Base-by-base conservation (phyloP, 2,888 invertebrate species). In the Eupithecia subfuscata region DNA sequence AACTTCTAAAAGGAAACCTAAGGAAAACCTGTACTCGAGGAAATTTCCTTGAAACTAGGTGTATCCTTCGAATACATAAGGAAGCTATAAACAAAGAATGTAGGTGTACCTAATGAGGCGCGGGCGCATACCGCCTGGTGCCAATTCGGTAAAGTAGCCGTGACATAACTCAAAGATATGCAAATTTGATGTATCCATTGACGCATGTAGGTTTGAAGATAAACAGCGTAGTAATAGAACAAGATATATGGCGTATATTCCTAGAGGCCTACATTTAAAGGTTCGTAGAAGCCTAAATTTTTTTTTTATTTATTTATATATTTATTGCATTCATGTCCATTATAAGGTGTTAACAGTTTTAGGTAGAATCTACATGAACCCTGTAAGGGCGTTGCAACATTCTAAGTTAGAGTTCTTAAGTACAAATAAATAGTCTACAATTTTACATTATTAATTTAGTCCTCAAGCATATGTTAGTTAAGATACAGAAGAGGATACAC, bases 131-230 rank as follows among this genome's bases (percentile, higher is more conserved):
- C 86, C 87, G 87, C 12, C 86, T 83, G 82, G 76, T 81, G 78
- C 78, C 75, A 76, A 84, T 86, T 84, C 72, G 78, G 80, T 79
- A 87, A 85, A 86, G 86, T 86, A 85, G 84, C 84, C 80, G 81
- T 90, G 88, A 89, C 88, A 89, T 90, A 91, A 87, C 78, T 81
- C 80, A 75, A 82, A 77, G 75, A 80, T 76, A 84, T 86, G 84
- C 82, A 84, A 83, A 86, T 84, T 56, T 60, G 22, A 82, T 84
- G 80, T 84, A 69, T 81, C 85, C 75, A 34, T 40, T 89, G 88
- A 89, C 87, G 88, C 82, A 86, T 84, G 82, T 86, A 85, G 85
- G 84, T 84, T 85, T 84, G 68, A 68, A 68, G 40, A 43, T n/a
- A 40, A 45, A 43, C 68, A 22, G 12, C 14, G 9, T 52, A n/a